Evolutionary conservation across 1,140 invertebrate species (phyloP), one percentile per base, ranked within the genome.

Genomic region (Drosophila ambigua): DNA sequence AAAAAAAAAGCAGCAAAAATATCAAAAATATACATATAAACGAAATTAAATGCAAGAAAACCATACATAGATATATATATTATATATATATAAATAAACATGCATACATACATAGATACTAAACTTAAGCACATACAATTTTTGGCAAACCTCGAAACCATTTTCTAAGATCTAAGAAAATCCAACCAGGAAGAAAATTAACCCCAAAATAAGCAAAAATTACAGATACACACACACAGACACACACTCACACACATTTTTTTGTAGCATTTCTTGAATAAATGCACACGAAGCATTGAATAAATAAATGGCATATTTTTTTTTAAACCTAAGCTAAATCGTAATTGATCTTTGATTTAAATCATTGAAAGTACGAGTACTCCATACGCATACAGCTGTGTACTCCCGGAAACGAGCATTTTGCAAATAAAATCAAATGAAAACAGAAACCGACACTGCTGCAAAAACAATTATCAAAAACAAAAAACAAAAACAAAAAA

Each of bases 21-120:
- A 69, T 69, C 66, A 62, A 72, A 72, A 69, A 69, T 60, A 60
- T 69, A 69, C 64, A 69, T 68, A 72, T 71, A 71, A 69, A 58
- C 28, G 52, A 68, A 65, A 69, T 55, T 31, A 72, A 60, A 71
- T 71, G 55, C 13, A 53, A 51, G 35, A 39, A 39, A 39, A 41
- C 24, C n/a, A 54, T 46, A 57, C 15, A 52, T 39, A 39, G 35
- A 13, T 39, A 39, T 39, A 39, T 13, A 39, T 39, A 28, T 28
- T 28, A 39, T 4, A 39, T 39, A 39, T 13, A 28, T 35, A 52
- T 52, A 52, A 20, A 35, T 23, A 28, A 43, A 62, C 51, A 64
- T 67, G 52, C 26, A 52, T 8, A 31, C 13, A 67, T 20, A 66
- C 43, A 68, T 68, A 69, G 63, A 55, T 68, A 69, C 23, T 69